Evolutionary conservation across 2,888 invertebrate genomes (phyloP), one percentile per base, ranked within the genome.

Genomic region (Apamea epomidion): DNA sequence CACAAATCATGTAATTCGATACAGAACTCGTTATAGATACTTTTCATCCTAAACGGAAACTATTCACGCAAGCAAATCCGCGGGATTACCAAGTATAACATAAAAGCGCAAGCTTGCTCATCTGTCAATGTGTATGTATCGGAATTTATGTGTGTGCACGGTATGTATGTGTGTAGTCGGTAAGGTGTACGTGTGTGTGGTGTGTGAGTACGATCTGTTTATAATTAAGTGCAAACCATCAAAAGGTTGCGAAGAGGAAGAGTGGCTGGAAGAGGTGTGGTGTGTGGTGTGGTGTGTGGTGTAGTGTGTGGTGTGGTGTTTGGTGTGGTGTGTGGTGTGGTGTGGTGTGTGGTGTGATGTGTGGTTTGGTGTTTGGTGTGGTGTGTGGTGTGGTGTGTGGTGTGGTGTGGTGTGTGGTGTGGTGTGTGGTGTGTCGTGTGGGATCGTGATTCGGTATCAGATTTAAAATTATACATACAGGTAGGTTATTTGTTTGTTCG

Each of bases 201-300:
- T 67, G 76, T 62, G 84, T 48, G 76, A 16, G 84, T 60, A 64
- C 75, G 81, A 87, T 88, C 86, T 85, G 89, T 87, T 84, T 89
- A 84, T 88, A 88, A 88, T 89, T 88, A 79, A 82, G 88, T 72
- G 78, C 84, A 84, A 90, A 71, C 87, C 87, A 90, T 91, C 91
- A 91, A 90, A 90, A 87, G 88, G 62, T 77, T 76, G 25, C 83
- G 1, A 14, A 45, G 80, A 81, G 10, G 6, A 29, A 48, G 14
- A 37, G 18, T 25, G n/a, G 29, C 70, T 82, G 60, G 88, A 88
- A 76, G 74, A n/a, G 88, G 10, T 45, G 8, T 0, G 0, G 21
- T 48, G 45, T 12, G 10, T 12, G 45, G 12, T 48, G 12, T 48
- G 12, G 32, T 1, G 32, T 32, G 32, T 32, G 87, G 12, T 45